Evolutionary conservation across 2,113 vertebrate species (phyloP), one percentile per base, ranked within the genome.

Genomic region (Callorhinus ursinus): DNA sequence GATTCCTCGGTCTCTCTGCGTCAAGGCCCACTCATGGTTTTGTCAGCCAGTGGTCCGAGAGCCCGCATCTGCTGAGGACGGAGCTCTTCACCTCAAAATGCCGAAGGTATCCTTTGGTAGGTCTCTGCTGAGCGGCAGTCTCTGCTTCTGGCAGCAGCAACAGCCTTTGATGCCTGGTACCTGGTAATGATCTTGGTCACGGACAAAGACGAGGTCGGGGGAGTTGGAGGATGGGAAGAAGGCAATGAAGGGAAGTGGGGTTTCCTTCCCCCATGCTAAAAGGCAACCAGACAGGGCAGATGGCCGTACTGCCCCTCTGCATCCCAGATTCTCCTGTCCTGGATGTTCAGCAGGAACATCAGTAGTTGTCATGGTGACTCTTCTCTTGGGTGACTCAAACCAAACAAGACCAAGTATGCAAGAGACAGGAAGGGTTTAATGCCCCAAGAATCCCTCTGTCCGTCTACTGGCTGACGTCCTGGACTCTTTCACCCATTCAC

Each of bases 171-270:
- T 86, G 15, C 67, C 79, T 89, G 39, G 36, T 92, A 19, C 77
- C 4, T 96, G 18, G 33, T 69, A 51, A 88, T 39, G 16, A 88
- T 61, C 76, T 76, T 49, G n/a, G 53, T 72, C 59, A 79, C n/a
- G 36, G 53, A 80, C 53, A 83, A 67, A 83, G n/a, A 51, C 80
- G 8, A 87, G 69, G 5, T 14, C 26, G 22, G 46, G 59, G 31
- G 39, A 4, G 39, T 39, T 39, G 46, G 46, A 46, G 46, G 65
- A 88, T n/a, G 55, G 42, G 22, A 94, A 88, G 76, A 81, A 15
- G 36, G n/a, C 53, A 90, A 65, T 76, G 88, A 96, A 96, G 92
- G 82, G 79, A 95, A 65, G 0, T 71, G 61, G 61, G 61, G 72
- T 90, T 76, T 85, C 65, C 86, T 65, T 77, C 53, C 72, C 51